phyloP scores from a whole-genome alignment of 1,140 invertebrate genomes.

The Eubasilissa regina region DNA sequence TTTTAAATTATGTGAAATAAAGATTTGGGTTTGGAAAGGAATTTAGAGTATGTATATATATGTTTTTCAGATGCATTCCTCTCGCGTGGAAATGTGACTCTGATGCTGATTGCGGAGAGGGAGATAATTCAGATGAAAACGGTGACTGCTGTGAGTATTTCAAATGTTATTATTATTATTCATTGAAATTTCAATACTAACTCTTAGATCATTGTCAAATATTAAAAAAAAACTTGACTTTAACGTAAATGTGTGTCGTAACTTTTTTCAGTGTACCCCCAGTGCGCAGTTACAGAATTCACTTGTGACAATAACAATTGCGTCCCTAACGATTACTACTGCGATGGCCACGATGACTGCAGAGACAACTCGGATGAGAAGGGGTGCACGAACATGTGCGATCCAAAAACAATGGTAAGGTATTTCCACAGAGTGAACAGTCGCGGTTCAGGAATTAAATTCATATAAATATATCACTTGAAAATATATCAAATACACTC shows the following conservation, averaged over 20 bases:
- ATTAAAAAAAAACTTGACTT: no score
- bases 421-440: no score
- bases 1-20: no score
- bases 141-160: conserved; percentile 63
- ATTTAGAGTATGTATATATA: conserved; percentile 67
- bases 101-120: conserved; percentile 77
- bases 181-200: background rate
- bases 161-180: background rate
- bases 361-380: conserved; percentile 79
- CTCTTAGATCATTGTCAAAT: no score
- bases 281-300: conserved; percentile 79
- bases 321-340: conserved; percentile 80
- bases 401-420: conserved; percentile 53
- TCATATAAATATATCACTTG: no score
- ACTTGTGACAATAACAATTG: conserved; percentile 82
- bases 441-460: no score
- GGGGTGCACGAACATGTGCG: conserved; percentile 57
- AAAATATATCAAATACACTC: no score
- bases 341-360: conserved; percentile 83
- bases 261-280: conserved; percentile 71
- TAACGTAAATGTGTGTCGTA: background rate
- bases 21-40: no score
- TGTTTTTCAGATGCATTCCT: conserved; percentile 77
- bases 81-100: conserved; percentile 82
- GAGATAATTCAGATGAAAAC: conserved; percentile 75